Conservation (phyloP, 2,797 vertebrate genomes). For the Pteropus rufus region DNA sequence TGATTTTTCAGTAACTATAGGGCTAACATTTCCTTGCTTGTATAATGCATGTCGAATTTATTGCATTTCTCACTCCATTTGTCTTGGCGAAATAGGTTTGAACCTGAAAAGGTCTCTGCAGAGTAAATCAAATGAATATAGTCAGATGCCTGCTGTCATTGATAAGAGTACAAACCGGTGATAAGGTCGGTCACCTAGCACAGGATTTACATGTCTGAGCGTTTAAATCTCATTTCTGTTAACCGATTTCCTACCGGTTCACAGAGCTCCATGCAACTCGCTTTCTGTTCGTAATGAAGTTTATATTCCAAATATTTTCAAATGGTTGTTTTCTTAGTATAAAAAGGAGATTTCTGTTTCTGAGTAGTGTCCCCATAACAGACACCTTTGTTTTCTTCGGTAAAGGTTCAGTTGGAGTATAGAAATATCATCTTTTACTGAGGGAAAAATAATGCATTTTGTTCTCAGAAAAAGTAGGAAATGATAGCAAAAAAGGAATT, state of each 20-base stretch:
- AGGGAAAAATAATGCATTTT: not conserved
- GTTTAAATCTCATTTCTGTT: conserved; percentile 38
- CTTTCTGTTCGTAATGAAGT: not conserved
- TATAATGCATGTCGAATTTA: conserved; percentile 47
- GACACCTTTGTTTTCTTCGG: not conserved
- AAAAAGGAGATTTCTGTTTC: not conserved
- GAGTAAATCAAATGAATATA: conserved; percentile 63
- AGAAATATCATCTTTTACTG: not conserved
- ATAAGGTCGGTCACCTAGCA: conserved; percentile 34
- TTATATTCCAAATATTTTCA: not conserved
- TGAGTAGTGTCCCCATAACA: not conserved
- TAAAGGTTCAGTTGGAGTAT: not conserved
- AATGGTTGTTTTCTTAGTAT: not conserved
- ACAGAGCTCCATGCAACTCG: not conserved
- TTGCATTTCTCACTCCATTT: conserved; percentile 64
- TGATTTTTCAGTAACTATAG: not conserved
- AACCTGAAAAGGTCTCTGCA: conserved; percentile 45
- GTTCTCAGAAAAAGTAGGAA: not conserved
- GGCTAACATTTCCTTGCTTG: conserved; percentile 23
- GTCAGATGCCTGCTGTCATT: conserved; percentile 30
- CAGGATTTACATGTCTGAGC: conserved; percentile 15
- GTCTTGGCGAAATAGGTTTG: conserved; percentile 64
- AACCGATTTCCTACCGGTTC: not conserved
- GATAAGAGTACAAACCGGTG: conserved; percentile 29
- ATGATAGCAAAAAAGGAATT: not conserved